Percentiles rank a stretch among this genome's conserved stretches.
phyloP scores from a whole-genome alignment of 2,888 invertebrate species.

The Antheraea yamamai region DNA sequence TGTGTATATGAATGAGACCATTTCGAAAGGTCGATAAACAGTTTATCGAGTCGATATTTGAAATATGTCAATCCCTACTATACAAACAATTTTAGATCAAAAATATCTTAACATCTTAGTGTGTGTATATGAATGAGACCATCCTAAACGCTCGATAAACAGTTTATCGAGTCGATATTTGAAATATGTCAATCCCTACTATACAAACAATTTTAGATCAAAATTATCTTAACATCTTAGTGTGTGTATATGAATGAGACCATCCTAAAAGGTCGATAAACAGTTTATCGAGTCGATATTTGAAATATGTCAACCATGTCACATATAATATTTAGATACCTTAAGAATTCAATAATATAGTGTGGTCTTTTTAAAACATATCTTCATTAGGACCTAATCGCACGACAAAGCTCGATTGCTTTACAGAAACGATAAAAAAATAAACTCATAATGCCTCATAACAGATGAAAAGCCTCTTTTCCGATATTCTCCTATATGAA shows the following conservation, averaged over 20 bases:
- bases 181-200: not conserved
- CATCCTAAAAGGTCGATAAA: not conserved
- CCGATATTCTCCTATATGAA: not conserved
- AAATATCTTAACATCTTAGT: not conserved
- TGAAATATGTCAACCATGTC: not conserved
- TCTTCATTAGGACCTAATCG: not conserved
- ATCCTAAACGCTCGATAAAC: not conserved
- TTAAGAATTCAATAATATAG: not conserved
- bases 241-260: not conserved
- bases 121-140: not conserved
- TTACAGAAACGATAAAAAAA: not conserved
- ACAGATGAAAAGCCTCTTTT: not conserved
- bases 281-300: not conserved
- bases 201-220: not conserved
- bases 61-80: not conserved
- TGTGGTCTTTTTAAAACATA: not conserved
- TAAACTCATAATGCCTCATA: not conserved
- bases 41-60: not conserved
- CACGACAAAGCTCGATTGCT: not conserved
- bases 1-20: not conserved
- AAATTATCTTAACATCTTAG: not conserved
- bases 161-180: slow-evolving; percentile 3
- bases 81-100: not conserved
- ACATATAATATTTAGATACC: not conserved
- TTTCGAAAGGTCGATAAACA: not conserved